Conservation (phyloP, 1,140 invertebrate genomes). For the Drosophila carrolli region DNA sequence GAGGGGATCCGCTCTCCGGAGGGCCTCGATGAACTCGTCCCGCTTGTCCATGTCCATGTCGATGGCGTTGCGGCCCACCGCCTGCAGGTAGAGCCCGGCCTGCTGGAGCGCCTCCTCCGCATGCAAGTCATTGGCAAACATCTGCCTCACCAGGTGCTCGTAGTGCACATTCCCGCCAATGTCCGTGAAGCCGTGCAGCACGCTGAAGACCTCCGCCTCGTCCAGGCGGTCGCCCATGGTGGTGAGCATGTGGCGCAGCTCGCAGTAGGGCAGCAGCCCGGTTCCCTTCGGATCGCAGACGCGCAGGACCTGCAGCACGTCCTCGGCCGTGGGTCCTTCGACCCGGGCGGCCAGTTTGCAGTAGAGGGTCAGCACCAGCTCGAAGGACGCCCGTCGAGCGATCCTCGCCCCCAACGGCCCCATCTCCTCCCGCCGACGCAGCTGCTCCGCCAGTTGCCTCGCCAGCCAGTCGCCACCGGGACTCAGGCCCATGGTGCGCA, state of each 20-base stretch:
- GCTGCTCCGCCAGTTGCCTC: constrained; percentile 5
- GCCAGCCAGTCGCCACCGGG: constrained; percentile 72
- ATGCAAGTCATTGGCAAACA: constrained; percentile 18
- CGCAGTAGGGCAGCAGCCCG: constrained; percentile 94
- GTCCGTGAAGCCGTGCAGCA: constrained; percentile 20
- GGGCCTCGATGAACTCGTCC: constrained; percentile 38
- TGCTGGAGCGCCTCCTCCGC: constrained; percentile 13
- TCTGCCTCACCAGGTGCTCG: constrained; percentile 14
- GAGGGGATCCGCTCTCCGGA: background rate
- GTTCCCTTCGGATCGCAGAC: constrained; percentile 96
- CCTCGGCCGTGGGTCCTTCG: constrained; percentile 37
- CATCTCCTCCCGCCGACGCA: background rate
- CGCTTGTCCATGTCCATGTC: constrained; percentile 39
- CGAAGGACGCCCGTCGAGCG: constrained; percentile 30
- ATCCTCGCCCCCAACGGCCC: background rate
- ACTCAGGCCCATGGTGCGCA: constrained; percentile 81
- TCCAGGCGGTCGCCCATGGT: constrained; percentile 96
- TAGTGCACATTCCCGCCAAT: constrained; percentile 28
- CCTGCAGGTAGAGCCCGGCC: constrained; percentile 37
- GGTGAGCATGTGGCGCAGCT: constrained; percentile 97
- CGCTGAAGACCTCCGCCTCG: constrained; percentile 89
- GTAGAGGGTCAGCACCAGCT: constrained; percentile 49
- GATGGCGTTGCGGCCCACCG: constrained; percentile 51
- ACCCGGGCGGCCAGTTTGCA: constrained; percentile 19
- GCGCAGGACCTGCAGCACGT: constrained; percentile 84